phyloP scores from a whole-genome alignment of 2,888 invertebrate genomes.

The Trachelus stipa region DNA sequence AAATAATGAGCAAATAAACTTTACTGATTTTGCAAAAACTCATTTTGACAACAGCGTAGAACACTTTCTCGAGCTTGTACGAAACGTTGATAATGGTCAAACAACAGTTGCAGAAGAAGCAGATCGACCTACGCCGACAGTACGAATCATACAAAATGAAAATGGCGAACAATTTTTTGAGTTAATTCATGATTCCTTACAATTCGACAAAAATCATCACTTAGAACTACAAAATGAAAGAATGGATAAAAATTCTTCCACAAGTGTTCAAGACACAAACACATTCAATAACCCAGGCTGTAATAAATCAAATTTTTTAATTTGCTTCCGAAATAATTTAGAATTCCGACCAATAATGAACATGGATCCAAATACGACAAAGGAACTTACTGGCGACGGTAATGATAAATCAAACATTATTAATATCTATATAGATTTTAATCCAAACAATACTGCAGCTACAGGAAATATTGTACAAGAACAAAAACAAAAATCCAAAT shows the following conservation, averaged over 20 bases:
- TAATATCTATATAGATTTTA: neutral
- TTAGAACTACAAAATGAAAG: slow-evolving; percentile 28
- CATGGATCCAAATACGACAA: neutral
- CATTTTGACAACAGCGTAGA: slow-evolving; percentile 43
- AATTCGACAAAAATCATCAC: slow-evolving; percentile 34
- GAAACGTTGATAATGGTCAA: slow-evolving; percentile 16
- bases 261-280: neutral
- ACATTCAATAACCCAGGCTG: neutral
- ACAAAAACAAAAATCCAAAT: slow-evolving; percentile 28
- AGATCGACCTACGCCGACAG: slow-evolving; percentile 32
- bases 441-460: neutral
- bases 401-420: neutral
- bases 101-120: slow-evolving; percentile 16
- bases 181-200: slow-evolving; percentile 39
- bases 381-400: neutral
- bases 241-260: slow-evolving; percentile 9
- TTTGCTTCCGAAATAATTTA: slow-evolving; percentile 30
- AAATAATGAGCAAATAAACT: slow-evolving; percentile 39
- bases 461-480: slow-evolving; percentile 5
- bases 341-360: slow-evolving; percentile 22
- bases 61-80: slow-evolving; percentile 43
- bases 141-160: slow-evolving; percentile 43
- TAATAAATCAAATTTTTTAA: slow-evolving; percentile 29
- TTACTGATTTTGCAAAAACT: slow-evolving; percentile 41
- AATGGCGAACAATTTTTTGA: slow-evolving; percentile 53